Evolutionary conservation across 2,113 vertebrate species (phyloP), one percentile per base, ranked within the genome.

Genomic region (Tachysurus fulvidraco): DNA sequence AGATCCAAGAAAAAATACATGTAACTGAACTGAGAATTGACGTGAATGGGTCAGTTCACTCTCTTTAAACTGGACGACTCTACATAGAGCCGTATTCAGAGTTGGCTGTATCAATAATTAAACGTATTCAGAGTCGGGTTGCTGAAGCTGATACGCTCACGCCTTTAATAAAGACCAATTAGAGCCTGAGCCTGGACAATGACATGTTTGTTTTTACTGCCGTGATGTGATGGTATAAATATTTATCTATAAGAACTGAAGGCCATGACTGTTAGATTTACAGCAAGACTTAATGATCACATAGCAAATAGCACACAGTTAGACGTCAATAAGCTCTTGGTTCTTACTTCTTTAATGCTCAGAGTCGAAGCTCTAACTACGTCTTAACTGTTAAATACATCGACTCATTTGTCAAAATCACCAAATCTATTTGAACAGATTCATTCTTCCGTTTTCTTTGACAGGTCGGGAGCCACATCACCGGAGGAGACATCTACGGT

Each of bases 401-500:
- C n/a, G n/a, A n/a, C n/a, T n/a, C n/a, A n/a, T n/a, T n/a, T n/a
- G 41, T 19, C 8, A 11, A 3, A 44, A 21, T 21, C 44, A 23
- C 44, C 10, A 44, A 44, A 36, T 44, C 4, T 16, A 1, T 23
- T 54, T 78, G 12, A 55, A 17, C 28, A 57, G 57, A 57, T 21
- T 30, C 16, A 23, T 23, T 36, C 17, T 28, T 41, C 28, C 41
- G 10, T 21, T 86, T 83, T 88, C 82, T 90, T 81, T 59, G n/a
- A 19, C 89, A 99, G 98, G 95, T 95, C 83, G 98, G 98, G 91
- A 98, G 97, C 94, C 98, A 99, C 90, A 97, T 99, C 92, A 99
- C 98, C 67, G 98, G 98, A 41, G 98, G 98, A 54, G 98, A 99
- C 93, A 97, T 99, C 92, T 99, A 99, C 54, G 98, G 95, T 67